Percentiles rank a stretch among this genome's conserved stretches.
These are phyloP conservation scores for Steinernema khuongi DNA, from an alignment of 1,140 invertebrate genomes.

Conservation along the genomic window DNA sequence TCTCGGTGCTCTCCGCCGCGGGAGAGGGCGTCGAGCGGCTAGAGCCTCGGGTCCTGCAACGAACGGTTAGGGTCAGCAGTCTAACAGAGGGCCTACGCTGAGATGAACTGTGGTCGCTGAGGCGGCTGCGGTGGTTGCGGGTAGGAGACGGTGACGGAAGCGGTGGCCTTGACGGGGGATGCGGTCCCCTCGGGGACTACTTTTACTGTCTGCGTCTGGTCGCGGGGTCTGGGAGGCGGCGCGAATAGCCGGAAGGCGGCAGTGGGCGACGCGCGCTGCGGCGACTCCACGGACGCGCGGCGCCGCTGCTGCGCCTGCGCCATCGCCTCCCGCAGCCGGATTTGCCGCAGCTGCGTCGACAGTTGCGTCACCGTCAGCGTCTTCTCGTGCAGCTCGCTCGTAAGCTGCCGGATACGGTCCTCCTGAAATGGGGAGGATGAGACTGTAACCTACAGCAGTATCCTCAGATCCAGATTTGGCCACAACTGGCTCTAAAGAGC, in stretches of 20 bases:
- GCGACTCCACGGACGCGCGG: slow-evolving; percentile 17
- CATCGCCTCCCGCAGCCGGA: slow-evolving; percentile 23
- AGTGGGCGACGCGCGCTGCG: slow-evolving; percentile 3
- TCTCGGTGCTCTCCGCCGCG: neutral
- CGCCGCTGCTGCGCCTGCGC: slow-evolving; percentile 27
- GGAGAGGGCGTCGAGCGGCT: neutral
- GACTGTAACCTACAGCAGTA: too few species aligned
- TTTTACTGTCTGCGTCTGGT: neutral
- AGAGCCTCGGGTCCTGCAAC: neutral
- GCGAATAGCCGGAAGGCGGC: slow-evolving; percentile 5
- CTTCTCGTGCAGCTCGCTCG: slow-evolving; percentile 16
- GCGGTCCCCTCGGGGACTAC: neutral
- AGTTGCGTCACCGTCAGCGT: slow-evolving; percentile 25
- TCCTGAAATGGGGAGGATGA: too few species aligned
- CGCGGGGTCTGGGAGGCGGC: neutral
- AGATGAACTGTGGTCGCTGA: slow-evolving; percentile 4
- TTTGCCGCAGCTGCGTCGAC: slow-evolving; percentile 18
- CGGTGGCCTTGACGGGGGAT: neutral
- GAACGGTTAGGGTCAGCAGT: neutral
- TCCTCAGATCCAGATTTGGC: too few species aligned
- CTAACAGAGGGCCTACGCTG: neutral
- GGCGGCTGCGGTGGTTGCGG: slow-evolving; percentile 19
- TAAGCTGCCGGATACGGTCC: slow-evolving; percentile 19
- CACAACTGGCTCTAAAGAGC: too few species aligned
- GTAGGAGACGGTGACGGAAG: slow-evolving; percentile 8